Evolutionary conservation across 2,113 vertebrate genomes (phyloP).

Genomic region (Phodopus roborovskii): DNA sequence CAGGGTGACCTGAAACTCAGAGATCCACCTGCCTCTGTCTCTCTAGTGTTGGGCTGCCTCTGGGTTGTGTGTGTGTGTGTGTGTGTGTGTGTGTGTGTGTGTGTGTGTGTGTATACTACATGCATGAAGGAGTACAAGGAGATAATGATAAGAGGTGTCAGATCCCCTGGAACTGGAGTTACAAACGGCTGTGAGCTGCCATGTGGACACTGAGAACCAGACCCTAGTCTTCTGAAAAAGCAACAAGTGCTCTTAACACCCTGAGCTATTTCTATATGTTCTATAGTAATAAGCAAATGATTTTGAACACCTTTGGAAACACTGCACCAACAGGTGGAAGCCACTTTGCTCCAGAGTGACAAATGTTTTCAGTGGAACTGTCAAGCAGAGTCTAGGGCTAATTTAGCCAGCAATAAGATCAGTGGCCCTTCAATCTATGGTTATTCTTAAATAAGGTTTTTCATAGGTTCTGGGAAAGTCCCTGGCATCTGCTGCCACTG

Average conservation of each 20-base stretch:
- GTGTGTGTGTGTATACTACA: not conserved
- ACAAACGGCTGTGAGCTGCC: not conserved
- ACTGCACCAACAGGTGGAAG: not conserved
- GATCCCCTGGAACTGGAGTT: not conserved
- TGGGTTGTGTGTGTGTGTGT: not conserved
- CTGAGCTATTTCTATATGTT: not conserved
- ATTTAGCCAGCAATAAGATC: constrained; percentile 5
- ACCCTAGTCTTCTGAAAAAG: not conserved
- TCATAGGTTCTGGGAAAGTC: not conserved
- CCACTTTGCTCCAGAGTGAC: not conserved
- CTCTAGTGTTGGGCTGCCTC: not conserved
- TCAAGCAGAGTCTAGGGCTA: not conserved
- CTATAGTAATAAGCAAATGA: constrained; percentile 1
- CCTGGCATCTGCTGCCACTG: not conserved
- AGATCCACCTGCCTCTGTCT: not conserved
- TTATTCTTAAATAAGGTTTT: not conserved
- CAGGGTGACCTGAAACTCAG: not conserved
- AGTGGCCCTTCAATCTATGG: not conserved
- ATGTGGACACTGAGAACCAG: not conserved
- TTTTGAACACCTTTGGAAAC: not conserved
- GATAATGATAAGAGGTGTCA: not conserved
- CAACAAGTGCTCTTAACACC: not conserved
- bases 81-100: not conserved
- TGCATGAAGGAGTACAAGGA: not conserved
- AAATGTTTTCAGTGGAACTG: not conserved